A percentile compares a stretch with the other conserved stretches of the same genome.
These are phyloP conservation scores for Coptotermes formosanus DNA, from an alignment of 1,140 invertebrate species.

Conservation along the genomic window DNA sequence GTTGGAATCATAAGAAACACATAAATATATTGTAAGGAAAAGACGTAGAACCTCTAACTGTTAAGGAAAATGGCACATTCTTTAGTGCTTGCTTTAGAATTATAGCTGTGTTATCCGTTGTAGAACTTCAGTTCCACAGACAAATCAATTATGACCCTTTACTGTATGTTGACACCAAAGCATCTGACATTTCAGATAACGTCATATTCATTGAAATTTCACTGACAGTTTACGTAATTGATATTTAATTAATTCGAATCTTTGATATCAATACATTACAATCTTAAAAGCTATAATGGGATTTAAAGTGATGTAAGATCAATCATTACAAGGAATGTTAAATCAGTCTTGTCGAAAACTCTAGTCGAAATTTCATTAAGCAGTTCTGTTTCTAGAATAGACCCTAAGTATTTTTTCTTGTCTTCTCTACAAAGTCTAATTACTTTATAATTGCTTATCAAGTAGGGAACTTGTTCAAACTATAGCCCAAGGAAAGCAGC, in stretches of 20 bases:
- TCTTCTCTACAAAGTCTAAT: too few relatives aligned
- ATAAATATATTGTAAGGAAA: too few relatives aligned
- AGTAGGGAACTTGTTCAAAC: too few relatives aligned
- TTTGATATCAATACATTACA: not conserved
- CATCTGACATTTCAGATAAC: not conserved
- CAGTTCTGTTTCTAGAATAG: not conserved
- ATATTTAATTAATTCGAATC: not conserved
- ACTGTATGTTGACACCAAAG: not conserved
- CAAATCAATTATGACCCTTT: not conserved
- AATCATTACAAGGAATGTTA: not conserved
- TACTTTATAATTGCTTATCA: too few relatives aligned
- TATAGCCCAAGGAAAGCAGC: too few relatives aligned
- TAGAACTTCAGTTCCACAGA: too few relatives aligned
- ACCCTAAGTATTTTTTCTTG: too few relatives aligned
- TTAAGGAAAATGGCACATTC: too few relatives aligned
- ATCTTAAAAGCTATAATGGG: constrained; percentile 3
- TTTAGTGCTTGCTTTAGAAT: too few relatives aligned
- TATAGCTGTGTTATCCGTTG: too few relatives aligned
- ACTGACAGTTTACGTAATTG: not conserved
- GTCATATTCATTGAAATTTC: not conserved
- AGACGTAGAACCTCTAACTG: too few relatives aligned
- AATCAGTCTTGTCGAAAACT: not conserved
- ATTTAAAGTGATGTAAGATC: not conserved
- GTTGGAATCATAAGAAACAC: too few relatives aligned
- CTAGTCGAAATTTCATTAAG: not conserved